Percentiles rank a stretch among this genome's conserved stretches.
phyloP scores from a whole-genome alignment of 37 sponge, comb jelly and placozoan genomes.

The Chondrilla cf. caribensis region DNA sequence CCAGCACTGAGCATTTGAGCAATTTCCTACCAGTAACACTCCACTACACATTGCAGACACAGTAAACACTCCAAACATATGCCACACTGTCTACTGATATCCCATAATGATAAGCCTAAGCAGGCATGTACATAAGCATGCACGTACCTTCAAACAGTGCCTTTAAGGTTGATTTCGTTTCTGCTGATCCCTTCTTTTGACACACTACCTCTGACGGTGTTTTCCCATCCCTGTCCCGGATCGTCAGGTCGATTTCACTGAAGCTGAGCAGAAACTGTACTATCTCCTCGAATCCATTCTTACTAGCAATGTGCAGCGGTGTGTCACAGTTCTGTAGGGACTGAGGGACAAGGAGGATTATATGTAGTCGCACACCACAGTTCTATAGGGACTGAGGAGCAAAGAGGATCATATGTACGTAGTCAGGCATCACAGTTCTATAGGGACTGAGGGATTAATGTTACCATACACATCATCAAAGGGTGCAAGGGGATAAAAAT shows the following conservation, averaged over 20 bases:
- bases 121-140: neutral
- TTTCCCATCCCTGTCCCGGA: constrained; percentile 38
- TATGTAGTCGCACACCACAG: no score
- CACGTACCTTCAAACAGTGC: constrained; percentile 39
- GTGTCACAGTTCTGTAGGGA: constrained; percentile 70
- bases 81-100: no score
- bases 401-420: no score
- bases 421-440: no score
- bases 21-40: no score
- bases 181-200: neutral
- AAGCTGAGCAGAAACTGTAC: constrained; percentile 68
- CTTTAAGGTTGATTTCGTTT: constrained; percentile 12
- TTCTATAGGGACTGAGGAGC: no score
- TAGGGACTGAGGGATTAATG: no score
- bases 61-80: no score
- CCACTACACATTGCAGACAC: no score
- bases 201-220: constrained; percentile 45
- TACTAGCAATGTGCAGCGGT: constrained; percentile 94
- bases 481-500: no score
- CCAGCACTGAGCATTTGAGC: no score
- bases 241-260: constrained; percentile 33
- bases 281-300: constrained; percentile 73
- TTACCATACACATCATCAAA: no score
- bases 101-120: neutral
- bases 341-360: neutral